Conservation (phyloP, 2,888 invertebrate species). For the Dasypogon diadema region DNA sequence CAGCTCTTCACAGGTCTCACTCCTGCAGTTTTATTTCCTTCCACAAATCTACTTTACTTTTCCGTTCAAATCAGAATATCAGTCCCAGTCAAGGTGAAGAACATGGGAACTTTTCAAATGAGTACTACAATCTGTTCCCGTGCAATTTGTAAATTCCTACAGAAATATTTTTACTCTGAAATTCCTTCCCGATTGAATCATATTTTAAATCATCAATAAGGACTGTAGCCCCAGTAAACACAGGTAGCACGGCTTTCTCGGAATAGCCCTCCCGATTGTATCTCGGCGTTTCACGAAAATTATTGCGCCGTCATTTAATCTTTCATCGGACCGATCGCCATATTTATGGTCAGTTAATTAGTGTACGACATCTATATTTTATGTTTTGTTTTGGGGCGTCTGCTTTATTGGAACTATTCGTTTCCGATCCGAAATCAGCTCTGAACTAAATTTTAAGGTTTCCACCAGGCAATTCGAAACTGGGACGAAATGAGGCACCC, state of each 20-base stretch:
- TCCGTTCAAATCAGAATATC: no score
- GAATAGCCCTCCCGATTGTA: constrained; percentile 9
- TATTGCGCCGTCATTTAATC: constrained; percentile 40
- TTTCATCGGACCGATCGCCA: constrained; percentile 45
- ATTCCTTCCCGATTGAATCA: constrained; percentile 35
- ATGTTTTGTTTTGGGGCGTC: constrained; percentile 39
- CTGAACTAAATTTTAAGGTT: not conserved
- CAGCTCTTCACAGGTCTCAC: no score
- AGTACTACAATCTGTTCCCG: no score
- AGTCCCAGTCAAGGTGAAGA: no score
- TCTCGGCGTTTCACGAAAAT: constrained; percentile 11
- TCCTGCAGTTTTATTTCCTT: no score
- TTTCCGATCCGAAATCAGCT: not conserved
- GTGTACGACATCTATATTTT: constrained; percentile 43
- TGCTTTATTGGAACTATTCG: not conserved
- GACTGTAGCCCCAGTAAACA: constrained; percentile 24
- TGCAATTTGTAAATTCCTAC: no score
- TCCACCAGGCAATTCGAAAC: constrained; percentile 6
- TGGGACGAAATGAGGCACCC: constrained; percentile 35
- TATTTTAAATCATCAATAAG: constrained; percentile 26
- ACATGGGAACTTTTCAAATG: no score
- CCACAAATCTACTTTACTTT: no score
- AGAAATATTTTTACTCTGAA: constrained; percentile 26
- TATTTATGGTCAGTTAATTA: constrained; percentile 50
- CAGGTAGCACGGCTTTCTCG: constrained; percentile 33